These are phyloP conservation scores for Pyrrhosoma nymphula DNA, from an alignment of 2,888 invertebrate species.

Conservation along the genomic window DNA sequence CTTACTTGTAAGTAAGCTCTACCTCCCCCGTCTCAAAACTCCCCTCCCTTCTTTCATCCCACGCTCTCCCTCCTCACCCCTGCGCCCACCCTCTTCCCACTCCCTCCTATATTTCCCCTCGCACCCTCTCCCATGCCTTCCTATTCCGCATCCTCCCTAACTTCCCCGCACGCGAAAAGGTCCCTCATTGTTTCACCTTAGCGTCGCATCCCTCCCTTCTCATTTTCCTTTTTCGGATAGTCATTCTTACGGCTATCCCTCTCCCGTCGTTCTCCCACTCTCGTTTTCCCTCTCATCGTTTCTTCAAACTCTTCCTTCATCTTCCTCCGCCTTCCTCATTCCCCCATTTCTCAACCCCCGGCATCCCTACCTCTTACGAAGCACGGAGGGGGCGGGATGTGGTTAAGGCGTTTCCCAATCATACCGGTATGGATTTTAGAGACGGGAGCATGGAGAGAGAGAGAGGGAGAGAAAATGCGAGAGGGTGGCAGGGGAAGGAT, in stretches of 20 bases:
- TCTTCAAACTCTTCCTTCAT: background rate
- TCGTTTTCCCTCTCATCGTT: no score
- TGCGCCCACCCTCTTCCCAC: background rate
- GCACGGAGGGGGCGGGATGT: conserved; percentile 33
- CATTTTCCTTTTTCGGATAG: background rate
- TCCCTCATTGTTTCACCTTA: background rate
- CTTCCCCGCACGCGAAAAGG: no score
- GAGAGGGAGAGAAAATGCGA: background rate
- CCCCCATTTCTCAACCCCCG: background rate
- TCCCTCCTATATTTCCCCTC: background rate
- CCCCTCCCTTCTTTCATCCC: background rate
- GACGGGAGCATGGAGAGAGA: conserved; percentile 40
- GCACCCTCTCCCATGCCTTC: background rate
- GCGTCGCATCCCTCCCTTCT: background rate
- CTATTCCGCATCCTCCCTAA: background rate
- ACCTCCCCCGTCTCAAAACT: no score
- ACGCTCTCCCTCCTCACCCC: background rate
- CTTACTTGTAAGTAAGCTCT: no score
- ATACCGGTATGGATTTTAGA: conserved; percentile 61
- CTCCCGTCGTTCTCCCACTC: no score
- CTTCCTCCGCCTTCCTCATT: background rate
- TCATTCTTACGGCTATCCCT: background rate
- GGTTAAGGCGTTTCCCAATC: conserved; percentile 64
- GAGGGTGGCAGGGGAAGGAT: background rate
- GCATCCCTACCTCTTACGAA: background rate